These are phyloP conservation scores for Melanerpes formicivorus DNA, from an alignment of 2,113 vertebrate genomes.

Conservation along the genomic window DNA sequence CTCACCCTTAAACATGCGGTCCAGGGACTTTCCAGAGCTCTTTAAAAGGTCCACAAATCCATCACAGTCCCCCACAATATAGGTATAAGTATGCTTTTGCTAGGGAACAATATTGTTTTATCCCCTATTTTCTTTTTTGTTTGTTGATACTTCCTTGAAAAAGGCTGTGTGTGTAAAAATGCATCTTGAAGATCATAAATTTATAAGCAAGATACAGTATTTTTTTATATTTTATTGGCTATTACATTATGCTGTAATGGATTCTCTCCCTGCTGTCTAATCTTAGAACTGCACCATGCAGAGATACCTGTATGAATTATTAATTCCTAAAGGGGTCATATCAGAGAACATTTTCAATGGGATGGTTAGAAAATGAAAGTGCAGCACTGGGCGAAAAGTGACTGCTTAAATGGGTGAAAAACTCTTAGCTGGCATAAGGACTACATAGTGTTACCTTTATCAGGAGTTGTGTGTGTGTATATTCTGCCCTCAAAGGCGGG, in stretches of 20 bases:
- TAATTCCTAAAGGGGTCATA: constrained; percentile 41
- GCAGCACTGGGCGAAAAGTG: neutral
- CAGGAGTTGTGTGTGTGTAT: neutral
- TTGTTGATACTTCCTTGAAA: neutral
- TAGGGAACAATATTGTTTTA: neutral
- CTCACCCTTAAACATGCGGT: no score
- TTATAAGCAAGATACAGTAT: neutral
- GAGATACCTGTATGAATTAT: constrained; percentile 40
- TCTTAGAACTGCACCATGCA: constrained; percentile 13
- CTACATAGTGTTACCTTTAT: neutral
- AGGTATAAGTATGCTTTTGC: neutral
- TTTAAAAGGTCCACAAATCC: no score
- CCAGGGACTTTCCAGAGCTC: no score
- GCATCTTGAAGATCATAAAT: neutral
- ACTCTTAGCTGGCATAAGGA: neutral
- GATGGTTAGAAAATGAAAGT: neutral
- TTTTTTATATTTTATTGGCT: neutral
- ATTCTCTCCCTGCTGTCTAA: neutral
- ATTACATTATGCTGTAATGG: constrained; percentile 28
- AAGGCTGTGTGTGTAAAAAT: neutral
- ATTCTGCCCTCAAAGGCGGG: neutral
- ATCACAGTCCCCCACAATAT: no score
- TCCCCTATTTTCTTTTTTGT: neutral
- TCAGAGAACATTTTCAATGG: constrained; percentile 6
- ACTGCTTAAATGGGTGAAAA: constrained; percentile 9